These are phyloP conservation scores for Bombyx huttoni DNA, from an alignment of 2,888 invertebrate species.

Conservation along the genomic window DNA sequence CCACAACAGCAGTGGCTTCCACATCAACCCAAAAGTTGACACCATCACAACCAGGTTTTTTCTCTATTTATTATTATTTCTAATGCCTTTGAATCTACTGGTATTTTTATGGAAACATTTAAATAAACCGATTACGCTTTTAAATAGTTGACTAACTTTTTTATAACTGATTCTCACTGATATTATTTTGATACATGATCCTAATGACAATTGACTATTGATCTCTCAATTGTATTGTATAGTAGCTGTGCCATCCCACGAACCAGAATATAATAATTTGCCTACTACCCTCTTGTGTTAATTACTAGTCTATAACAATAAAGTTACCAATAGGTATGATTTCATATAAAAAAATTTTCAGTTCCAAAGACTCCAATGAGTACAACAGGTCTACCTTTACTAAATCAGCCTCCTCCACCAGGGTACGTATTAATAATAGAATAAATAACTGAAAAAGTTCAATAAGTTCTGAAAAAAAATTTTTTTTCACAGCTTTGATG, in stretches of 20 bases:
- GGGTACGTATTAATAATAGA: slow-evolving; percentile 14
- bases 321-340: too few relatives aligned
- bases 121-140: too few relatives aligned
- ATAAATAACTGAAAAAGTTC: neutral
- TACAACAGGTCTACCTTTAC: slow-evolving; percentile 7
- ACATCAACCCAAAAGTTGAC: slow-evolving; percentile 7
- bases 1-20: neutral
- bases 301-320: too few relatives aligned
- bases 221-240: too few relatives aligned
- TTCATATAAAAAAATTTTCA: slow-evolving; percentile 4
- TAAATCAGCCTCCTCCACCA: slow-evolving; percentile 17
- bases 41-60: neutral
- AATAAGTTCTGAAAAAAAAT: neutral
- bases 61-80: neutral
- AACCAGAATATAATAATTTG: too few relatives aligned
- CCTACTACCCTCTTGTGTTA: too few relatives aligned
- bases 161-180: too few relatives aligned
- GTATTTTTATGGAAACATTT: too few relatives aligned
- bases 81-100: neutral
- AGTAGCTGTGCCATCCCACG: too few relatives aligned
- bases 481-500: slow-evolving; percentile 30
- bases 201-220: too few relatives aligned
- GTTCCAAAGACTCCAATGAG: slow-evolving; percentile 11
- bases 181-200: too few relatives aligned
- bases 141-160: too few relatives aligned